Percentiles rank a stretch among this genome's conserved stretches.
Evolutionary conservation across 2,113 vertebrate genomes (phyloP).

Genomic region (Fulmarus glacialis): DNA sequence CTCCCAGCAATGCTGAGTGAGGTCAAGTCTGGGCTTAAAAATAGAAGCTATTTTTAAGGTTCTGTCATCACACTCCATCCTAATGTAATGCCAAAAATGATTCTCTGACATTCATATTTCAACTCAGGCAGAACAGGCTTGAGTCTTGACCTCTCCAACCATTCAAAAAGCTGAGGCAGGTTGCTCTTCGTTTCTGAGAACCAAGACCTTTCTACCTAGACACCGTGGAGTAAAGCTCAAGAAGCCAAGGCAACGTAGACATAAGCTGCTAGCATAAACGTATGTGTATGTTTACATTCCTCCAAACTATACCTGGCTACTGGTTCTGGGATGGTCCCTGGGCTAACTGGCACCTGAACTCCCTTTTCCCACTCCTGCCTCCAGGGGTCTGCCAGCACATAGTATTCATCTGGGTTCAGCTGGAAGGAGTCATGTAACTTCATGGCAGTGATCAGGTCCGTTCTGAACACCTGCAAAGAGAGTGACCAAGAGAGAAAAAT

Average conservation of each 20-base stretch:
- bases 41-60: background rate
- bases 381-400: slow-evolving; percentile 93
- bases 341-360: slow-evolving; percentile 97
- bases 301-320: slow-evolving; percentile 84
- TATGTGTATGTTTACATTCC: background rate
- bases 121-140: background rate
- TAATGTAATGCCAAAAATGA: background rate
- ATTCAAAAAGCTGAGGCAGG: background rate
- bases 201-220: background rate
- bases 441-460: slow-evolving; percentile 98
- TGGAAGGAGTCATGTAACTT: slow-evolving; percentile 95
- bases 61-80: background rate
- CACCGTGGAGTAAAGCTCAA: background rate
- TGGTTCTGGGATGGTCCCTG: slow-evolving; percentile 89
- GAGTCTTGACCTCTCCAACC: background rate
- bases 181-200: background rate
- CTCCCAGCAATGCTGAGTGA: background rate
- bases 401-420: slow-evolving; percentile 94
- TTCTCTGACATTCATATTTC: background rate
- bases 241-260: background rate
- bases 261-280: background rate
- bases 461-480: slow-evolving; percentile 91
- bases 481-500: slow-evolving; percentile 57
- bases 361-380: slow-evolving; percentile 99
- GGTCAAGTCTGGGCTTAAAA: background rate